Evolutionary conservation across 2,797 vertebrate genomes (phyloP), one percentile per base, ranked within the genome.

Genomic region (Nannoperca obscura): DNA sequence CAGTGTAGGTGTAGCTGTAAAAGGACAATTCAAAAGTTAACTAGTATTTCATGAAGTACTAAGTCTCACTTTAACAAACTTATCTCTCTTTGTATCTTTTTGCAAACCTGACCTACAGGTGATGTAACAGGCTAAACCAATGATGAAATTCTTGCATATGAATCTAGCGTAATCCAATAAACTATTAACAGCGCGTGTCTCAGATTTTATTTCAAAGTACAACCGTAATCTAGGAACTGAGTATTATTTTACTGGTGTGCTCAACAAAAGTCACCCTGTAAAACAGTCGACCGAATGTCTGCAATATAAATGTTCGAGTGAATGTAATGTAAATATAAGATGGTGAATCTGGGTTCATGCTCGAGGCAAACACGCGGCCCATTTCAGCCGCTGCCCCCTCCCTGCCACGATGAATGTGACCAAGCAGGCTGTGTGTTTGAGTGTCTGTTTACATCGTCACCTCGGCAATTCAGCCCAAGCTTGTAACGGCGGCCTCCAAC

Each of bases 401-500:
- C 67, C 74, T 22, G 27, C 20, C 44, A 24, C 69, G 81, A 85
- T 79, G 61, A 44, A 75, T 74, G 80, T 73, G 80, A 80, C 67
- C 64, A 60, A 83, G 80, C 79, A 79, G 76, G 62, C 68, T 5
- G 30, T 44, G 69, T 92, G 83, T 93, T 92, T 83, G 60, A 88
- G 86, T 83, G 74, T 91, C 89, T 93, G 93, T 94, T 94, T 93
- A 91, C 86, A 80, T 62, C 20, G 76, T 94, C 86, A 64, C 92
- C 88, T 66, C 0, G 53, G 89, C 77, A 63, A 91, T 89, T 86
- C 67, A 84, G 71, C 73, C 78, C 7, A 3, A 71, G 76, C 74
- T 62, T 13, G 64, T 17, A 74, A 66, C 61, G 42, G 57, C 20
- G 13, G 72, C 81, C 78, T 80, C 58, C 58, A 65, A 54, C 84